Evolutionary conservation across 2,888 invertebrate species (phyloP).

Genomic region (Agriotes lineatus): DNA sequence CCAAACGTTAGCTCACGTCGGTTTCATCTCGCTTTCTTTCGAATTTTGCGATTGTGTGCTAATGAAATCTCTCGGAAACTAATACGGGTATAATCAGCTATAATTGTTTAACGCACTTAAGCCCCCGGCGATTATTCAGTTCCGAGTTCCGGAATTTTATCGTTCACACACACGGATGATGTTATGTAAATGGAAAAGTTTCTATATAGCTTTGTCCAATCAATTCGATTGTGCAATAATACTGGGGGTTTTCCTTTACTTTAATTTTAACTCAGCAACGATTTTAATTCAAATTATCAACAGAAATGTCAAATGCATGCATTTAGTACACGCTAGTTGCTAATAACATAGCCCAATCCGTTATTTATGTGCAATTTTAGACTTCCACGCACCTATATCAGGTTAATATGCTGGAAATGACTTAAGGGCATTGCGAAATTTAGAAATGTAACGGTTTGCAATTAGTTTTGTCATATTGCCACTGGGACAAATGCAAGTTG

Average conservation of each 20-base stretch:
- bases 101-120: not conserved
- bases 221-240: too few species aligned
- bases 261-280: not conserved
- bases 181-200: not conserved
- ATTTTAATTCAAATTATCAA: conserved; percentile 6
- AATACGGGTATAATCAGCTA: not conserved
- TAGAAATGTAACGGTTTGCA: not conserved
- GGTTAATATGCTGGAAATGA: not conserved
- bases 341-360: not conserved
- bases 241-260: not conserved
- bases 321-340: not conserved
- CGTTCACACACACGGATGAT: not conserved
- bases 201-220: not conserved
- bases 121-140: not conserved
- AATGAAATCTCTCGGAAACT: conserved; percentile 20
- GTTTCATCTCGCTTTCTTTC: conserved; percentile 15
- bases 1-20: not conserved
- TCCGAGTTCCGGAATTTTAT: not conserved
- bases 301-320: not conserved
- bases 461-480: too few species aligned
- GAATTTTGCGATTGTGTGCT: conserved; percentile 17
- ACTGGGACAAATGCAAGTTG: not conserved
- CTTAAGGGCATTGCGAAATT: not conserved
- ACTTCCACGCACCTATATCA: not conserved
- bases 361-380: conserved; percentile 5